Percentiles rank a stretch among this genome's conserved stretches.
phyloP scores from a whole-genome alignment of 2,113 vertebrate species.

The Calcarius ornatus region DNA sequence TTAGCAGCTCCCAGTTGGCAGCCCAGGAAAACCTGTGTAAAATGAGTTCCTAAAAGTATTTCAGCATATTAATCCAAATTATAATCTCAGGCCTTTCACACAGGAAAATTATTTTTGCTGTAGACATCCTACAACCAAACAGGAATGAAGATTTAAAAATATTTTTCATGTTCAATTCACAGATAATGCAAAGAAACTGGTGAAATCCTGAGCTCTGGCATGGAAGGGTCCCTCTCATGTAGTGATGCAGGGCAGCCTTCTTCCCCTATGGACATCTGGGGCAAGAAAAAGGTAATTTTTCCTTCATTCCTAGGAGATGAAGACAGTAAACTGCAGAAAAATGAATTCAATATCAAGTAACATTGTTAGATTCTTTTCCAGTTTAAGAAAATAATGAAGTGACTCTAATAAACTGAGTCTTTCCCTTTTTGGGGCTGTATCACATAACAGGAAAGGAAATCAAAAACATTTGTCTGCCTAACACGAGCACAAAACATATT shows the following conservation, averaged over 20 bases:
- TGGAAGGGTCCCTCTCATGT: background rate
- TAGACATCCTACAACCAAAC: background rate
- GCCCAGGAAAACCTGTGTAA: background rate
- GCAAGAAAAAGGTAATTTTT: background rate
- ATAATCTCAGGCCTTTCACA: background rate
- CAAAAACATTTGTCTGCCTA: constrained; percentile 21
- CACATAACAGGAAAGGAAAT: constrained; percentile 49
- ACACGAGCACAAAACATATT: background rate
- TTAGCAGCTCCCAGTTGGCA: background rate
- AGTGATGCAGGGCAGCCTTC: background rate
- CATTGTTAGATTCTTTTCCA: background rate
- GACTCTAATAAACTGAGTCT: background rate
- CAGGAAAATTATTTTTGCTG: background rate
- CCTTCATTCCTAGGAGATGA: background rate
- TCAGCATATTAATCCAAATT: background rate
- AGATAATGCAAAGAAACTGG: background rate
- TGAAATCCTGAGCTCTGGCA: background rate
- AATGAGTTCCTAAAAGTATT: background rate
- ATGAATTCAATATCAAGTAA: background rate
- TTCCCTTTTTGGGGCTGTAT: background rate
- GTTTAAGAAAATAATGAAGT: background rate
- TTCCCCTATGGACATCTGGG: background rate
- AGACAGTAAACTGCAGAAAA: background rate
- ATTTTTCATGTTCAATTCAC: background rate
- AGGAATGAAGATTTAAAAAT: background rate